Evolutionary conservation across 2,888 invertebrate genomes (phyloP).

Genomic region (Gortyna flavago): DNA sequence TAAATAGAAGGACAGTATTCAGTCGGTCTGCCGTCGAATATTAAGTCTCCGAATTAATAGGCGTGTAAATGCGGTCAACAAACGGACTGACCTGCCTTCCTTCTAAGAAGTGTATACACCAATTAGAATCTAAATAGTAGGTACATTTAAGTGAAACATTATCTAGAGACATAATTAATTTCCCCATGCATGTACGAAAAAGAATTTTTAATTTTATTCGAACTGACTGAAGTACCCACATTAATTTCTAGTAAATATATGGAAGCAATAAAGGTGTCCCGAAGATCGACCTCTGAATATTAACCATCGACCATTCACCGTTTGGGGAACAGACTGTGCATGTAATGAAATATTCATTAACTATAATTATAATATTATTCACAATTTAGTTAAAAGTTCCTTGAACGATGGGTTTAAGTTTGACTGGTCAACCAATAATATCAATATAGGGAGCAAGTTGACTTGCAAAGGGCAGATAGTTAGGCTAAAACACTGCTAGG

Average conservation of each 20-base stretch:
- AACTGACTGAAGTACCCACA: slow-evolving; percentile 9
- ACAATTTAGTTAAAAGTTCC: background rate
- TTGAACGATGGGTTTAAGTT: background rate
- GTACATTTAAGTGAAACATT: slow-evolving; percentile 8
- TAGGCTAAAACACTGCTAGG: background rate
- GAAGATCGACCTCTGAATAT: slow-evolving; percentile 47
- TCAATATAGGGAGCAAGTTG: background rate
- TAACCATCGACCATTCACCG: slow-evolving; percentile 24
- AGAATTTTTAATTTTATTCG: slow-evolving; percentile 13
- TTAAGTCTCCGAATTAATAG: background rate
- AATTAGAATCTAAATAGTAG: slow-evolving; percentile 8
- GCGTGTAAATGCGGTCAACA: slow-evolving; percentile 21
- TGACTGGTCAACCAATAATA: background rate
- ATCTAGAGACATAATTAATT: background rate
- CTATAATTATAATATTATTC: slow-evolving; percentile 9
- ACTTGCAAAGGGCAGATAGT: background rate
- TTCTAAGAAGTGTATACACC: slow-evolving; percentile 2
- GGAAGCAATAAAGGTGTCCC: slow-evolving; percentile 52
- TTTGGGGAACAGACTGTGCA: slow-evolving; percentile 46
- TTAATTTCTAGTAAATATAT: slow-evolving; percentile 42
- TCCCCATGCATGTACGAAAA: background rate
- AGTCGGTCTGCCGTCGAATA: background rate
- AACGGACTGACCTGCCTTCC: background rate
- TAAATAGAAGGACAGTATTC: background rate
- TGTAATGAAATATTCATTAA: slow-evolving; percentile 59